Conservation (phyloP, 53 echinoderm and acorn worm genomes). For the Holothuria leucospilota region DNA sequence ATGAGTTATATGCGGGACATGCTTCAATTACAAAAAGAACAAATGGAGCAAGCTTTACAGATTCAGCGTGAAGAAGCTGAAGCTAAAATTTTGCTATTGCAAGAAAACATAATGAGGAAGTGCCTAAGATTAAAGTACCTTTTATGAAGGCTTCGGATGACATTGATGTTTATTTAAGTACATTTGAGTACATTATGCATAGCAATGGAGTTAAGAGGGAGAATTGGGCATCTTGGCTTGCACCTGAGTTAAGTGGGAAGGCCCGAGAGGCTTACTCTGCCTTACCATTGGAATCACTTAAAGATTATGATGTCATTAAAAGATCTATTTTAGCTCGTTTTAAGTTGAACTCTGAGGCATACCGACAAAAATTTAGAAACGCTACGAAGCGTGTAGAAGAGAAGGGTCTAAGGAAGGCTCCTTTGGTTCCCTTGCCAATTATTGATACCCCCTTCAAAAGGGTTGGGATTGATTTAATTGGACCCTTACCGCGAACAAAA, state of each 20-base stretch:
- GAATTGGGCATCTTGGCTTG: not conserved
- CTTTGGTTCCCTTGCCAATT: slow-evolving; percentile 7
- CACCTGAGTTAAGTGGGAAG: not conserved
- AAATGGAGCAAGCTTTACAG: not conserved
- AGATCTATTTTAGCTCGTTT: not conserved
- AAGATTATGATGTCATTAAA: not conserved
- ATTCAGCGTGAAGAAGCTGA: not conserved
- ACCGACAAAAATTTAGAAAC: not conserved
- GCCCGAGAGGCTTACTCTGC: not conserved
- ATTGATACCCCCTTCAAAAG: slow-evolving; percentile 43
- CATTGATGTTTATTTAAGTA: not conserved
- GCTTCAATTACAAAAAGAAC: not conserved
- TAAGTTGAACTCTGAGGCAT: slow-evolving; percentile 7
- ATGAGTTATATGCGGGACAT: too few relatives aligned
- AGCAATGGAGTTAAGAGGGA: not conserved
- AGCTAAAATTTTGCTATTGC: not conserved
- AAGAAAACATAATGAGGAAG: not conserved
- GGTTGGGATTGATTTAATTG: slow-evolving; percentile 44
- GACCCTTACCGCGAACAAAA: slow-evolving; percentile 1
- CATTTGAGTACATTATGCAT: slow-evolving; percentile 3
- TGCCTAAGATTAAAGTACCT: not conserved
- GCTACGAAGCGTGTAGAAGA: not conserved
- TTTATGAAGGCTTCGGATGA: not conserved
- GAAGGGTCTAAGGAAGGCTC: not conserved
- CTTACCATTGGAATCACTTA: not conserved